phyloP scores from a whole-genome alignment of 2,113 vertebrate species.

The Ochotona princeps region DNA sequence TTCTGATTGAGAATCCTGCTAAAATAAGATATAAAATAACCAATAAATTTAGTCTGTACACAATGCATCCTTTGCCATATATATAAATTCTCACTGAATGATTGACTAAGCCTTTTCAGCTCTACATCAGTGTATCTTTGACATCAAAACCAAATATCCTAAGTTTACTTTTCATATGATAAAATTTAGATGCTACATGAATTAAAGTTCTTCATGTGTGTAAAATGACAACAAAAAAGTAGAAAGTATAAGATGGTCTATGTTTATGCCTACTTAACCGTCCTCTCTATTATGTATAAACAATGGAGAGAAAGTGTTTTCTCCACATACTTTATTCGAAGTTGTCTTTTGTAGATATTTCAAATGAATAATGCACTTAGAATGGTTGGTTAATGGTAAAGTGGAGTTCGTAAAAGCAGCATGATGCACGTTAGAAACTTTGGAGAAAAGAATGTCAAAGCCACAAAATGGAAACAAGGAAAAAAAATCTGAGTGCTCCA shows the following conservation, averaged over 20 bases:
- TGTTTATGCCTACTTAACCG: not conserved
- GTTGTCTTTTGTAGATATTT: slow-evolving; percentile 51
- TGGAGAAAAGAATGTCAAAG: slow-evolving; percentile 62
- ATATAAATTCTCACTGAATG: slow-evolving; percentile 8
- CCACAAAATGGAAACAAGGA: slow-evolving; percentile 64
- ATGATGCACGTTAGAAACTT: slow-evolving; percentile 67
- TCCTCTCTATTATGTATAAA: not conserved
- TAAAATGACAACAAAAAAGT: slow-evolving; percentile 6
- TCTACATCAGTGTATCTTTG: not conserved
- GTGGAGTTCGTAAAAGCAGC: slow-evolving; percentile 46
- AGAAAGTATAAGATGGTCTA: slow-evolving; percentile 24
- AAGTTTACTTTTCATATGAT: not conserved
- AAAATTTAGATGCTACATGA: slow-evolving; percentile 32
- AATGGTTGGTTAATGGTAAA: slow-evolving; percentile 54
- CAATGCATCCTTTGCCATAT: slow-evolving; percentile 18
- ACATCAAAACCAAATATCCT: not conserved
- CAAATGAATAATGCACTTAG: slow-evolving; percentile 50
- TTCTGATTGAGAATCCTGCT: not conserved
- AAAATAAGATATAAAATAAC: not conserved
- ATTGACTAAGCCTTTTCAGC: slow-evolving; percentile 7
- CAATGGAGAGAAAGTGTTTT: slow-evolving; percentile 20
- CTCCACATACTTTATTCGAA: slow-evolving; percentile 17
- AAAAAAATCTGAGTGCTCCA: slow-evolving; percentile 48
- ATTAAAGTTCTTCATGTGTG: slow-evolving; percentile 1
- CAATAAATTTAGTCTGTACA: slow-evolving; percentile 13